Evolutionary conservation across 2,888 invertebrate genomes (phyloP), one percentile per base, ranked within the genome.

Genomic region (Arctia plantaginis): DNA sequence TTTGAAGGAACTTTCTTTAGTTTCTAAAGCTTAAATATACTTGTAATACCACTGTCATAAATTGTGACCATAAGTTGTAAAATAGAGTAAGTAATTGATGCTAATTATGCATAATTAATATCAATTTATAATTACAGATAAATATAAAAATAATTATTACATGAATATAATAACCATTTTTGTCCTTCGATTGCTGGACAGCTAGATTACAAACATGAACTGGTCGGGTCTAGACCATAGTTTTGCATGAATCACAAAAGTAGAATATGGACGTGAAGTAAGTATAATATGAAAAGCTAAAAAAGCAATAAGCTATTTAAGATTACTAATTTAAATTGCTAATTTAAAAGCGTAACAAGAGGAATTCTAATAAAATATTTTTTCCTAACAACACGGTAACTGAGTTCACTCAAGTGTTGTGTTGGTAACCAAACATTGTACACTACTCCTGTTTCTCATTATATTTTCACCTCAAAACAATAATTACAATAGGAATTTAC

Each of bases 391-490:
- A 20, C 30, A 41, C 66, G 68, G 75, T 67, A 74, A 62, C 77
- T 66, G 51, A 20, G 74, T 80, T 82, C 82, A 85, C 81, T 79
- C 80, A 80, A 85, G 82, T 83, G 80, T 80, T 80, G 75, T 72
- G 66, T 77, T 81, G 68, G 75, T 78, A 83, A 79, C 78, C 69
- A 79, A 73, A 77, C 69, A 67, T 27, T 30, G 55, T 59, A 30
- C 7, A n/a, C 39, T 76, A 78, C 71, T 55, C 51, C 30, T 27
- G 67, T 55, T 78, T 73, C 47, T 71, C 72, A 39, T 41, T 64
- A 33, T 55, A 35, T 73, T 64, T 51, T 62, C 55, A n/a, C 59
- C 30, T 55, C 27, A 23, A 66, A 55, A 39, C 59, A n/a, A 23
- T 8, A 15, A 27, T 33, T 27, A 30, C 30, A 30, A 20, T 20